Conservation (phyloP, 2,888 invertebrate species). For the Apantesis nais region DNA sequence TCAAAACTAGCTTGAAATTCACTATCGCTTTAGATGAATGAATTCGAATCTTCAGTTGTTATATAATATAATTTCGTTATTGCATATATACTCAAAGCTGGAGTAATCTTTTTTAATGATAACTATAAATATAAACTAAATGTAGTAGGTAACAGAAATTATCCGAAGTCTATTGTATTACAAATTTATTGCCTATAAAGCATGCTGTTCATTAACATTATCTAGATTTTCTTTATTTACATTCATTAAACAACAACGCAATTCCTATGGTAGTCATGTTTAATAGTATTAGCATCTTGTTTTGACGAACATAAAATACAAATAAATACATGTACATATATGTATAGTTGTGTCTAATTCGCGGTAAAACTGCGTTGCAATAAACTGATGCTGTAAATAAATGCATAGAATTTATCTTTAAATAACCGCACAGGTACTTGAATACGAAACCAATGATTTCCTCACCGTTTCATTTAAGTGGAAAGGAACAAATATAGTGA, state of each 20-base stretch:
- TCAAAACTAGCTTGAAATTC: background rate
- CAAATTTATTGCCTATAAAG: background rate
- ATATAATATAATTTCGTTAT: background rate
- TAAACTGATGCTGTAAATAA: slow-evolving; percentile 5
- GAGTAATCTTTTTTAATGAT: too few species aligned
- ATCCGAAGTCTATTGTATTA: background rate
- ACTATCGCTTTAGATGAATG: background rate
- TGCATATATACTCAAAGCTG: background rate
- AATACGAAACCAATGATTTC: background rate
- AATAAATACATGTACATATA: slow-evolving; percentile 3
- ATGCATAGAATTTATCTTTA: background rate
- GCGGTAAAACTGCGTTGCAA: slow-evolving; percentile 1
- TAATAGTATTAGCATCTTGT: slow-evolving; percentile 24
- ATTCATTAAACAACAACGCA: slow-evolving; percentile 11
- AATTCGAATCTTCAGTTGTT: background rate
- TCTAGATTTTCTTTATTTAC: slow-evolving; percentile 2
- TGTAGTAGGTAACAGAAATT: too few species aligned
- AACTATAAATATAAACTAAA: too few species aligned
- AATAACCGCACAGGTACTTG: background rate
- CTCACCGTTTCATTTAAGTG: background rate
- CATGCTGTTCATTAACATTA: background rate
- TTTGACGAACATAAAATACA: slow-evolving; percentile 16
- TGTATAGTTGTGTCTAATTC: background rate
- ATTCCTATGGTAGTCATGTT: slow-evolving; percentile 35
- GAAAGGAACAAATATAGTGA: background rate